phyloP scores from a whole-genome alignment of 2,888 invertebrate genomes.

The Galerucella nymphaeae region DNA sequence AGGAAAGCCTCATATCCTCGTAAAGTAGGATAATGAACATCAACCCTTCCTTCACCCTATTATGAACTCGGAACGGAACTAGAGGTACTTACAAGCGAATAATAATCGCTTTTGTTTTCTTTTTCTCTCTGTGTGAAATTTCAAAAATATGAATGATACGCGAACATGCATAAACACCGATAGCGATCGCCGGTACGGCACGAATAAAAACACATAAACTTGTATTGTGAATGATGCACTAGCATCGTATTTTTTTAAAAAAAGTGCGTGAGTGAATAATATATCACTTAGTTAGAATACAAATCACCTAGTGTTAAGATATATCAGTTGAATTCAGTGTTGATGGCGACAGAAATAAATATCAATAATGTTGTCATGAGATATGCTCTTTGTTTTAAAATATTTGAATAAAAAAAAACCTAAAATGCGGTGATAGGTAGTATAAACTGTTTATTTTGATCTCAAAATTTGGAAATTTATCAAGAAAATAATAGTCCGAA shows the following conservation, averaged over 20 bases:
- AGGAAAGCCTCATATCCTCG: no score
- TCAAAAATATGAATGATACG: neutral
- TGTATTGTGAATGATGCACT: neutral
- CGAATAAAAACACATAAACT: neutral
- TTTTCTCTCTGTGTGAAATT: neutral
- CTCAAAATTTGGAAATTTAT: no score
- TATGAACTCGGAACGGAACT: no score
- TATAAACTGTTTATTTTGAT: neutral
- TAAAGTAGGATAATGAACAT: no score
- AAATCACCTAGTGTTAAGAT: slow-evolving; percentile 12
- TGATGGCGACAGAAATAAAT: slow-evolving; percentile 28
- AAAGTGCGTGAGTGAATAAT: slow-evolving; percentile 1
- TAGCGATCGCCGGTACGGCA: neutral
- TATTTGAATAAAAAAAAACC: neutral
- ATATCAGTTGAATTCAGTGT: slow-evolving; percentile 26
- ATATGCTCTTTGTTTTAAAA: neutral
- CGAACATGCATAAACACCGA: neutral
- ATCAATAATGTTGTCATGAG: slow-evolving; percentile 22
- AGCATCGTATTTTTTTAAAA: neutral
- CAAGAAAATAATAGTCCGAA: no score
- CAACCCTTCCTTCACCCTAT: no score
- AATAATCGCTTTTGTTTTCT: no score
- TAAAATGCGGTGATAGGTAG: neutral
- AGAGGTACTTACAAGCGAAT: no score
- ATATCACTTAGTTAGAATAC: slow-evolving; percentile 1